These are phyloP conservation scores for Megaustenia siamemsis DNA, from an alignment of 2,888 invertebrate species.

Conservation along the genomic window DNA sequence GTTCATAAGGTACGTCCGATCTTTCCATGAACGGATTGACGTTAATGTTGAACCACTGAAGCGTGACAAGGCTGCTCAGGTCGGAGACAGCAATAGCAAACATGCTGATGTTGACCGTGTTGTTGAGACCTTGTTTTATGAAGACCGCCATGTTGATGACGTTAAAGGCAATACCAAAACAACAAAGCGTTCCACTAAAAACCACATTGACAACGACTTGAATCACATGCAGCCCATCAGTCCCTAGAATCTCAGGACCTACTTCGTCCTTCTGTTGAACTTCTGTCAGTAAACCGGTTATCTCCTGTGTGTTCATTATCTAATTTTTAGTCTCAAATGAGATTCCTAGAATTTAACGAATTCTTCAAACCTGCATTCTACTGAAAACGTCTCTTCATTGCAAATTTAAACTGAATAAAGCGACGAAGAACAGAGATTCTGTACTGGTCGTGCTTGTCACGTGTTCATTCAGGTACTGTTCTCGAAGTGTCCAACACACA, in stretches of 20 bases:
- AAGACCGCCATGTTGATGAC: constrained; percentile 30
- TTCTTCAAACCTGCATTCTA: too few relatives aligned
- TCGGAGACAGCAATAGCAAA: constrained; percentile 27
- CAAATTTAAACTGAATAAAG: too few relatives aligned
- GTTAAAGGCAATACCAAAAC: not conserved
- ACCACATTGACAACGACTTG: constrained; percentile 2
- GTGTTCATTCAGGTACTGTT: too few relatives aligned
- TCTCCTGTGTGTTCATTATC: too few relatives aligned
- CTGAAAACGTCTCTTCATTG: too few relatives aligned
- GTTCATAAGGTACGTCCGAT: constrained; percentile 6
- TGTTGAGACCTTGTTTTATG: constrained; percentile 27
- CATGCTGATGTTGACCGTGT: constrained; percentile 22
- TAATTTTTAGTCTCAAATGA: too few relatives aligned
- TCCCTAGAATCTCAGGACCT: not conserved
- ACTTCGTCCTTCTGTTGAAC: too few relatives aligned
- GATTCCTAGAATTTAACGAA: too few relatives aligned
- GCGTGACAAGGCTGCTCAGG: constrained; percentile 15
- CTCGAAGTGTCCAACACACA: too few relatives aligned
- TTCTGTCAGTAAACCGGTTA: too few relatives aligned
- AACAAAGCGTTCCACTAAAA: constrained; percentile 11
- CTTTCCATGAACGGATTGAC: constrained; percentile 31
- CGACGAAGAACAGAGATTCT: too few relatives aligned
- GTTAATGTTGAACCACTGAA: constrained; percentile 20
- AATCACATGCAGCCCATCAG: not conserved
- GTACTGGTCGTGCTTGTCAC: too few relatives aligned